Base-by-base conservation (phyloP, 2,797 vertebrate species). In the Acrossocheilus fasciatus region DNA sequence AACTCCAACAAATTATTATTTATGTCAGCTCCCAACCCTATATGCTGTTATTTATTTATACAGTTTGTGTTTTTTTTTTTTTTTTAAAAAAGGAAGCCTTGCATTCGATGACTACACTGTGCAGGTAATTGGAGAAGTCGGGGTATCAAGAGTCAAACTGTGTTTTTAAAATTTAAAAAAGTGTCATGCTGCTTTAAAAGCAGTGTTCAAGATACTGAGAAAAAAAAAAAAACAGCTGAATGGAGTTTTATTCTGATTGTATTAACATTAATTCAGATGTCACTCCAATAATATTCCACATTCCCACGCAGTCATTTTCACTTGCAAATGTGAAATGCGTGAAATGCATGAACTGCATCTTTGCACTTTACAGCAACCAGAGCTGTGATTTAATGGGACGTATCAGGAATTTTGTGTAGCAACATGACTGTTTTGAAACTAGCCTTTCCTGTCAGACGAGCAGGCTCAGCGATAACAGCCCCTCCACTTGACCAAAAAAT, bases 381-480 rank as follows among this genome's bases (percentile, higher is more conserved):
- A 30, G 69, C n/a, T 43, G 39, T 73, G 39, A 83, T 73, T 41
- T 59, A 74, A 74, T 74, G 52, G 11, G 70, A 74, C 7, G 17
- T 47, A 23, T 45, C 70, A 9, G 52, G 82, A 62, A 45, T 83
- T 83, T 47, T 45, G 52, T 45, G 69, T 9, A 83, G n/a, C 50
- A 83, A 15, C 36, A 14, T 74, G 39, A 12, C 17, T 59, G 69
- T 74, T 83, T 47, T 62, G 26, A 74, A 83, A 74, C 69, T 15
- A 59, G 39, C 8, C 54, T 83, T 74, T 83, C 82, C 52, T 83
- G 68, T 72, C 43, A 9, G 68, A 54, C 2, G 50, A 43, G 23
- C 36, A 30, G 10, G 45, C 52, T 62, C 15, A 4, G 34, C 9
- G 2, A 43, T 73, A 62, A 45, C n/a, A 20, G n/a, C 17, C 36